Evolutionary conservation across 2,797 vertebrate genomes (phyloP).

Genomic region (Limnodromus scolopaceus): DNA sequence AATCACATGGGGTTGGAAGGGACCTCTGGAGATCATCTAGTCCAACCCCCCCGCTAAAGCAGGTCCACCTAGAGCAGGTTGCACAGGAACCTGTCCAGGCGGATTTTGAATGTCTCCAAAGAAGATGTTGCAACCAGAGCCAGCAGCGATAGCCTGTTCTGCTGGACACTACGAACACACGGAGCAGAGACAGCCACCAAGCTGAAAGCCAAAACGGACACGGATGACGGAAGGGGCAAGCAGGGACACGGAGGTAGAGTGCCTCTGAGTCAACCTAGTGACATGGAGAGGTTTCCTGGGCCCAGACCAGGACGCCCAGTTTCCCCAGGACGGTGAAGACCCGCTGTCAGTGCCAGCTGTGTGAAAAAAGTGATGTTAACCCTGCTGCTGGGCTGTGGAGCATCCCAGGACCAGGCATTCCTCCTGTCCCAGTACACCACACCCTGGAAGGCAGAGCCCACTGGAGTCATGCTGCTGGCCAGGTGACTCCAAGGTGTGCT

Average conservation of each 20-base stretch:
- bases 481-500: background rate
- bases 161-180: background rate
- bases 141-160: background rate
- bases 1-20: too few relatives aligned
- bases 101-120: too few relatives aligned
- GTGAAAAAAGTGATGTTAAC: background rate
- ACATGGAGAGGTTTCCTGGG: background rate
- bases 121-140: background rate
- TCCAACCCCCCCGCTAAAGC: too few relatives aligned
- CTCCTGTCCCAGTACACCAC: background rate
- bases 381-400: background rate
- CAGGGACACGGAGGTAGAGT: background rate
- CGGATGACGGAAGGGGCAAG: background rate
- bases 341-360: background rate
- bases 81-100: too few relatives aligned
- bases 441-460: background rate
- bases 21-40: too few relatives aligned
- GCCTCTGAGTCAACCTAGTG: background rate
- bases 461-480: background rate
- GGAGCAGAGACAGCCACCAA: background rate
- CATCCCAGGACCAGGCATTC: background rate
- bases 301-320: too few relatives aligned
- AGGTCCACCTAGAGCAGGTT: too few relatives aligned
- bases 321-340: background rate
- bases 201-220: background rate